These are phyloP conservation scores for Austrofundulus limnaeus DNA, from an alignment of 2,113 vertebrate genomes.

Conservation along the genomic window DNA sequence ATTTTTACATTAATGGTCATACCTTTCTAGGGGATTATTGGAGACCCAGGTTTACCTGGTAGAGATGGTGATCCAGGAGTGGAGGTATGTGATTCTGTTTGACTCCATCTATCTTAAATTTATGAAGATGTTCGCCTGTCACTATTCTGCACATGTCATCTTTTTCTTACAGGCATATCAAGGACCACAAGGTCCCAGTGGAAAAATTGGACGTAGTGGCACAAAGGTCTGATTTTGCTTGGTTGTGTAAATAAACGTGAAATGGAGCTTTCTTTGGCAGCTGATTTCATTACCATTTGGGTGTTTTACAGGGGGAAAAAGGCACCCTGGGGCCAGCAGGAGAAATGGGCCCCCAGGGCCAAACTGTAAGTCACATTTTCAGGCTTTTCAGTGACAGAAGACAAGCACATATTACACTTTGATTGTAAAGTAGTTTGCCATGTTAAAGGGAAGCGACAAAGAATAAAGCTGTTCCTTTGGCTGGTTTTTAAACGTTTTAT, in stretches of 20 bases:
- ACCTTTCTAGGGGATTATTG: conserved; percentile 76
- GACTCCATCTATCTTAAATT: neutral
- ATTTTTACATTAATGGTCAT: conserved; percentile 7
- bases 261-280: conserved; percentile 19
- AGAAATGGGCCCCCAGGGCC: conserved; percentile 80
- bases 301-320: conserved; percentile 78
- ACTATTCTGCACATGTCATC: conserved; percentile 1
- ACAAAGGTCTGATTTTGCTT: conserved; percentile 61
- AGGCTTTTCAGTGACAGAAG: conserved; percentile 25
- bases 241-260: conserved; percentile 9
- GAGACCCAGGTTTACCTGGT: conserved; percentile 79
- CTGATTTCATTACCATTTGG: conserved; percentile 31
- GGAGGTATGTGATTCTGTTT: conserved; percentile 70
- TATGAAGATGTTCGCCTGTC: neutral
- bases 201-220: conserved; percentile 69
- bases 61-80: conserved; percentile 80
- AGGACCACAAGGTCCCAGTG: conserved; percentile 77
- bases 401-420: conserved; percentile 29
- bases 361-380: conserved; percentile 73
- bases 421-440: conserved; percentile 55
- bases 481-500: conserved; percentile 60
- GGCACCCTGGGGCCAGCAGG: conserved; percentile 74
- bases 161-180: conserved; percentile 77
- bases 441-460: conserved; percentile 38
- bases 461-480: conserved; percentile 50